Conservation (phyloP, 2,113 vertebrate species). For the Uropsilus gracilis region DNA sequence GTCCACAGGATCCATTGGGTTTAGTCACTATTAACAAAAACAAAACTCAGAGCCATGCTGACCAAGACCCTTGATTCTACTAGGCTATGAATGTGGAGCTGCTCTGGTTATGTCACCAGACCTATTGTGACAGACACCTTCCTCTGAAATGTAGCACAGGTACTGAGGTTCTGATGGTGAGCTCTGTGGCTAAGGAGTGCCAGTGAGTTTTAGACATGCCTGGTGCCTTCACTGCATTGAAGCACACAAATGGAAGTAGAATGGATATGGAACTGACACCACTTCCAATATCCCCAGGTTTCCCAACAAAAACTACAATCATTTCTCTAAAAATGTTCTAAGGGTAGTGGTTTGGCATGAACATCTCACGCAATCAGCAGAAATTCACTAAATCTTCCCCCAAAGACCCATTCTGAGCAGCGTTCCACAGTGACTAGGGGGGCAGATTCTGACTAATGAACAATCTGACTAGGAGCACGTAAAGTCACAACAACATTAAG, state of each 20-base stretch:
- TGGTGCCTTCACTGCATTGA: background rate
- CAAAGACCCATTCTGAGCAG: conserved; percentile 77
- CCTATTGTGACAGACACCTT: rapidly evolving
- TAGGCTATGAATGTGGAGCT: background rate
- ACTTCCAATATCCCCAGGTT: conserved; percentile 72
- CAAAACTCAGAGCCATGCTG: background rate
- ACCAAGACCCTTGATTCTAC: background rate
- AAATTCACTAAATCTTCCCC: conserved; percentile 78
- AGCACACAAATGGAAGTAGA: conserved; percentile 55
- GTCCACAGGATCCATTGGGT: background rate
- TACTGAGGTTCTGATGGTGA: background rate
- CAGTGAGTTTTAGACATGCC: background rate
- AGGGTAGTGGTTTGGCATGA: conserved; percentile 58
- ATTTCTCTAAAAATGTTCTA: conserved; percentile 85
- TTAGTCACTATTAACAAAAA: conserved; percentile 6
- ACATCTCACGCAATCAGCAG: conserved; percentile 70
- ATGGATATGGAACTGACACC: background rate
- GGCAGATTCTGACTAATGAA: conserved; percentile 84
- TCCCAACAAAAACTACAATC: conserved; percentile 80
- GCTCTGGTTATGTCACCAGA: background rate
- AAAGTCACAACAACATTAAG: conserved; percentile 84
- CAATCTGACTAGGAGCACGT: conserved; percentile 83
- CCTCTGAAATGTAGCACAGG: background rate
- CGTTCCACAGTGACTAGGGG: conserved; percentile 62
- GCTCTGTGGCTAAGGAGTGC: background rate